phyloP scores from a whole-genome alignment of 2,888 invertebrate species.

The Zygogramma bicolorata region DNA sequence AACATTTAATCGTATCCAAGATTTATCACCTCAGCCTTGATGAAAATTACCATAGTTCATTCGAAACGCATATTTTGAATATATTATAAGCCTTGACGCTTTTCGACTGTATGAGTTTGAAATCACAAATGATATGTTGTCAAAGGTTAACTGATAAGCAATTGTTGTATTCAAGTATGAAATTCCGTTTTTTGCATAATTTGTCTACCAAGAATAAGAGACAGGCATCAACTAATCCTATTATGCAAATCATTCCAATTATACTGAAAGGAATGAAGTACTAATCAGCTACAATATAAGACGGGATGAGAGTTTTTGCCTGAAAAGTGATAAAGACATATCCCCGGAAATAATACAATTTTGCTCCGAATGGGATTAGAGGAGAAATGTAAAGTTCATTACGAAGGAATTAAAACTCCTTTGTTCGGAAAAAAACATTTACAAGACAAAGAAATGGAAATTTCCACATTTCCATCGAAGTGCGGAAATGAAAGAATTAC shows the following conservation, averaged over 20 bases:
- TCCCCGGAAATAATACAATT: slow-evolving; percentile 14
- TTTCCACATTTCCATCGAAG: slow-evolving; percentile 43
- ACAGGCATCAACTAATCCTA: too few relatives aligned
- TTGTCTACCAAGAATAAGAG: too few relatives aligned
- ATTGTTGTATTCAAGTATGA: too few relatives aligned
- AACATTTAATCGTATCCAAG: too few relatives aligned
- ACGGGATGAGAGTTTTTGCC: slow-evolving; percentile 6
- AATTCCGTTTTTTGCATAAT: too few relatives aligned
- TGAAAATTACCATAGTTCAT: too few relatives aligned
- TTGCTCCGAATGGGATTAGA: slow-evolving; percentile 13
- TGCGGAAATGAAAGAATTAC: slow-evolving; percentile 28
- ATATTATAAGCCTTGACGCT: too few relatives aligned
- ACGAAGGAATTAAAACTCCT: slow-evolving; percentile 48
- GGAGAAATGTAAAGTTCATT: slow-evolving; percentile 42
- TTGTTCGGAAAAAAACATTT: slow-evolving; percentile 53
- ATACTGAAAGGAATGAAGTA: background rate
- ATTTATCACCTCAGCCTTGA: too few relatives aligned
- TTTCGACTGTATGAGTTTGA: too few relatives aligned
- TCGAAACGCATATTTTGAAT: too few relatives aligned
- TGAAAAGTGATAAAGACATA: slow-evolving; percentile 14
- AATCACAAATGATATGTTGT: too few relatives aligned
- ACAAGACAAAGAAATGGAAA: slow-evolving; percentile 56
- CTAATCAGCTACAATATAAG: slow-evolving; percentile 30
- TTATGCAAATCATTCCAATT: background rate
- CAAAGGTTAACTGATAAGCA: too few relatives aligned